A percentile compares a stretch with the other conserved stretches of the same genome.
These are phyloP conservation scores for Oeneis ivallda DNA, from an alignment of 2,888 invertebrate genomes.

Conservation along the genomic window DNA sequence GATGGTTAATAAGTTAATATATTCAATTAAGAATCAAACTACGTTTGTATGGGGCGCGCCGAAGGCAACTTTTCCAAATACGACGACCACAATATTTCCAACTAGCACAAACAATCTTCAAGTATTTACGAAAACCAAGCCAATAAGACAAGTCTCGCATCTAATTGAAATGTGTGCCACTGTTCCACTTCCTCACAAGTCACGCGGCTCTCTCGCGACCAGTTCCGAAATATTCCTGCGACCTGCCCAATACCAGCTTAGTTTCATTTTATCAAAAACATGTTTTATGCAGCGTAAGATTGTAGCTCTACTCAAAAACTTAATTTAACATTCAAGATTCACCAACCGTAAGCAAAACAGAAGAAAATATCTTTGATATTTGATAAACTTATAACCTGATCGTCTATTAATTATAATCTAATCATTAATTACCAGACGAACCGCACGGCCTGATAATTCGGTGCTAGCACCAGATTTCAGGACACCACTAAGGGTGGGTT, in stretches of 20 bases:
- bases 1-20: no score
- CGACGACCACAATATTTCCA: no score
- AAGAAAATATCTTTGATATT: not conserved
- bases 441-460: not conserved
- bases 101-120: not conserved
- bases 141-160: slow-evolving; percentile 14
- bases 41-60: no score
- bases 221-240: slow-evolving; percentile 48
- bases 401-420: not conserved
- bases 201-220: slow-evolving; percentile 64
- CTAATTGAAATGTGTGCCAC: slow-evolving; percentile 50
- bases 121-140: slow-evolving; percentile 8
- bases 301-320: not conserved
- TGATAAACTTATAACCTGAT: no score
- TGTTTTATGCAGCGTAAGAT: slow-evolving; percentile 3
- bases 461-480: not conserved
- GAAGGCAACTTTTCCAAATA: no score
- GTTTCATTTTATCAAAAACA: slow-evolving; percentile 14
- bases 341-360: not conserved
- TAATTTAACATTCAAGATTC: not conserved
- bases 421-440: not conserved
- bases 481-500: no score
- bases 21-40: no score
- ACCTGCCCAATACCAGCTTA: slow-evolving; percentile 5
- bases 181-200: slow-evolving; percentile 53